A percentile compares a stretch with the other conserved stretches of the same genome.
phyloP scores from a whole-genome alignment of 2,888 invertebrate species.

The Mallateleia sp. region DNA sequence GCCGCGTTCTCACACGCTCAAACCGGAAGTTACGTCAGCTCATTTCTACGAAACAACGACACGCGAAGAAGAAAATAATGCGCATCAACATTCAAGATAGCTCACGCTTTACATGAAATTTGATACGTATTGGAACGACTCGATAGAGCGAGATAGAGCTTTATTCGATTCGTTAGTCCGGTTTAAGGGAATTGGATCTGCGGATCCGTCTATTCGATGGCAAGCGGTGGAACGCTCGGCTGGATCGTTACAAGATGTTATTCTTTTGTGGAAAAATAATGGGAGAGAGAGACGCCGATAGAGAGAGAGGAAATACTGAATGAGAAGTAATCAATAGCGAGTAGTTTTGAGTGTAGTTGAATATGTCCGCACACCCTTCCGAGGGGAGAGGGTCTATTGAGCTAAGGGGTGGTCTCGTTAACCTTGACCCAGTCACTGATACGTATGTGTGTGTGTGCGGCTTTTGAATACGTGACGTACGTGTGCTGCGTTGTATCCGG shows the following conservation, averaged over 20 bases:
- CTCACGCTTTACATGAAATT: slow-evolving; percentile 11
- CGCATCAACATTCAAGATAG: slow-evolving; percentile 39
- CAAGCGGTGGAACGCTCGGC: not conserved
- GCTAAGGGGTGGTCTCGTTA: slow-evolving; percentile 75
- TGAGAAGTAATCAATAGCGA: slow-evolving; percentile 77
- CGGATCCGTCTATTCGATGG: not conserved
- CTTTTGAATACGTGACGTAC: slow-evolving; percentile 31
- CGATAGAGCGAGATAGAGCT: not conserved
- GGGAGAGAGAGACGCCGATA: not conserved
- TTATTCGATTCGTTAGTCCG: slow-evolving; percentile 7
- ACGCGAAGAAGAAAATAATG: not conserved
- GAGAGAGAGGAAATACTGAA: slow-evolving; percentile 26
- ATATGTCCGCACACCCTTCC: slow-evolving; percentile 75
- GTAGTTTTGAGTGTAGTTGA: slow-evolving; percentile 65
- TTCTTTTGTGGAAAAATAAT: slow-evolving; percentile 26
- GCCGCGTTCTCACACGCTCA: slow-evolving; percentile 13
- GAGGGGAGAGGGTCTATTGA: slow-evolving; percentile 59
- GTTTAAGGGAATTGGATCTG: not conserved
- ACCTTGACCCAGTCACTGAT: slow-evolving; percentile 80
- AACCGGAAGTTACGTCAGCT: slow-evolving; percentile 60
- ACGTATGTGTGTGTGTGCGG: slow-evolving; percentile 19
- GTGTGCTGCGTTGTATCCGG: slow-evolving; percentile 20
- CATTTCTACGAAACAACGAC: slow-evolving; percentile 51
- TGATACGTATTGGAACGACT: slow-evolving; percentile 21
- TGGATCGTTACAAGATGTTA: not conserved